Conservation (phyloP, 2,888 invertebrate species). For the Therioaphis trifolii region DNA sequence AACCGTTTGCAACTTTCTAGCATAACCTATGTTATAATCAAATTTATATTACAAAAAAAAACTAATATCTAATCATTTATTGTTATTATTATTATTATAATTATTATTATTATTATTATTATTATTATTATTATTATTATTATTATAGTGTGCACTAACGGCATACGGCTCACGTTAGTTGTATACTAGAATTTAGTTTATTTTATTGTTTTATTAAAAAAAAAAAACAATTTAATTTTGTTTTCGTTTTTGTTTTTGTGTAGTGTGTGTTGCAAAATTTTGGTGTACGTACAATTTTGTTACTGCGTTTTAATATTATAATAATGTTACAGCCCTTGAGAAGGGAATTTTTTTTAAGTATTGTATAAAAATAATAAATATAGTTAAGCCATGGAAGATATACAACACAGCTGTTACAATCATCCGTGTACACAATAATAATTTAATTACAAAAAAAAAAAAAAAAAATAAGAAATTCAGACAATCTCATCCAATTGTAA, state of each 20-base stretch:
- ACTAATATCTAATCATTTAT: conserved; percentile 54
- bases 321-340: conserved; percentile 54
- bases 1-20: conserved; percentile 53
- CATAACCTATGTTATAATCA: conserved; percentile 50
- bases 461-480: conserved; percentile 57
- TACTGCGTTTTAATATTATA: conserved; percentile 63
- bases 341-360: conserved; percentile 58
- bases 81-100: conserved; percentile 41
- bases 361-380: conserved; percentile 62
- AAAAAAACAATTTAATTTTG: not conserved
- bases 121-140: conserved; percentile 6
- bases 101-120: conserved; percentile 30
- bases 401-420: conserved; percentile 61
- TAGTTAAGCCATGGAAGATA: conserved; percentile 62
- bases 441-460: conserved; percentile 56
- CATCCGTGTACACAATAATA: conserved; percentile 62
- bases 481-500: conserved; percentile 62
- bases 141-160: conserved; percentile 59
- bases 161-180: conserved; percentile 62
- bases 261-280: conserved; percentile 62
- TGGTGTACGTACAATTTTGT: conserved; percentile 63
- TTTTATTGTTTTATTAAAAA: conserved; percentile 41
- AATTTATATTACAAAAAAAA: conserved; percentile 37
- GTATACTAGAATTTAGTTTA: conserved; percentile 46
- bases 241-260: conserved; percentile 45